Evolutionary conservation across 2,797 vertebrate genomes (phyloP), one percentile per base, ranked within the genome.

Genomic region (Orientallactaga sibirica): DNA sequence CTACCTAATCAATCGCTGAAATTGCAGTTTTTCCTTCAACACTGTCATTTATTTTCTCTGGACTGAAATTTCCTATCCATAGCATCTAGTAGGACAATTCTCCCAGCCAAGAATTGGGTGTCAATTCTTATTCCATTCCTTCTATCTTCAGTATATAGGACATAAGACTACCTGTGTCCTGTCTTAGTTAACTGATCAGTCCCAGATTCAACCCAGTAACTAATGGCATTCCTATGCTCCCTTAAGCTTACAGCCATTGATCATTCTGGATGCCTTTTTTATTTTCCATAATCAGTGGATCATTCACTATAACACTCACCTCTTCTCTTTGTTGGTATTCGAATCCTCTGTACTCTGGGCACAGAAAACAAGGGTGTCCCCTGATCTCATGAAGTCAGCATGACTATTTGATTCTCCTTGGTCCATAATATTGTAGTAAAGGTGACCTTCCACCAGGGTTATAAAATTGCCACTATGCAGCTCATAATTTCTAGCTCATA

Each of bases 391-490:
- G 11, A 92, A 55, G 33, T 20, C 12, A 80, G 29, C 8, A 70
- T 25, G 19, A 74, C 61, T 68, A 37, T 61, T 8, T 68, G 22
- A 62, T 77, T 86, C 74, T 62, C 29, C 73, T 74, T 77, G 48
- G 18, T 86, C 18, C 58, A 73, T 58, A 80, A 80, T 58, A 66
- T 68, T 68, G n/a, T 79, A 82, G 24, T 41, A 82, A 86, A 89
- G 64, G 12, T 86, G 41, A 79, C 24, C 48, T 80, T 80, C 66
- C 7, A 86, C 82, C 76, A 58, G 15, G 52, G 84, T 8, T 24
- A 66, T 86, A 58, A 43, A 61, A 62, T 67, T 87, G n/a, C 15
- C 55, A 83, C 27, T 86, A 12, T 11, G 22, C 68, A n/a, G 24
- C 55, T 58, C 55, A 58, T 58, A 58, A 43, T 89, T 88, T 67